These are phyloP conservation scores for Cloeon dipterum DNA, from an alignment of 2,888 invertebrate genomes.

Conservation along the genomic window DNA sequence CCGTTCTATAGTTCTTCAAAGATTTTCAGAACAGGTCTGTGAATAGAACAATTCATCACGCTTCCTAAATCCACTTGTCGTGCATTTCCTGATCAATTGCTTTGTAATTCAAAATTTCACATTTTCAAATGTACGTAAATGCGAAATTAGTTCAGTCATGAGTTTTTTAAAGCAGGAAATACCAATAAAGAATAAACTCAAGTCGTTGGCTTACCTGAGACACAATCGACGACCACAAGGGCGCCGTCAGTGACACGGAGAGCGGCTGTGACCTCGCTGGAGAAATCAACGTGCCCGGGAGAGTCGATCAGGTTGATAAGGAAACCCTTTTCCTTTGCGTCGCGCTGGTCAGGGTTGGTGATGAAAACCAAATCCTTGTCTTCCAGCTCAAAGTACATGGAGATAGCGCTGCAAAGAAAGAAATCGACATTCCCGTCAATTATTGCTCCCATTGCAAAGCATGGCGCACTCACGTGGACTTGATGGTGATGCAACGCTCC, in stretches of 20 bases:
- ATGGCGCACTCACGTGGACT: slow-evolving; percentile 91
- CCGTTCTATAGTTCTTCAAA: neutral
- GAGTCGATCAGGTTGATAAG: slow-evolving; percentile 99
- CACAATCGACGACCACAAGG: slow-evolving; percentile 98
- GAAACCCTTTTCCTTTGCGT: slow-evolving; percentile 82
- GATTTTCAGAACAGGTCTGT: slow-evolving; percentile 1
- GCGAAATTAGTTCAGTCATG: too few species aligned
- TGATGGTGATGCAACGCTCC: slow-evolving; percentile 99
- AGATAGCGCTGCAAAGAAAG: slow-evolving; percentile 61
- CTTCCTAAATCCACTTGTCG: neutral
- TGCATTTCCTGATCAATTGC: too few species aligned
- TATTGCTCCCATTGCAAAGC: neutral
- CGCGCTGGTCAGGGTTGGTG: slow-evolving; percentile 70
- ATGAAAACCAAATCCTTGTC: slow-evolving; percentile 90
- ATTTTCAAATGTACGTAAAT: too few species aligned
- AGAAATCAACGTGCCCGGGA: slow-evolving; percentile 99
- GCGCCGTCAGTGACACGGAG: slow-evolving; percentile 99
- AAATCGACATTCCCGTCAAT: neutral
- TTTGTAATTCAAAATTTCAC: too few species aligned
- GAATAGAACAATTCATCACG: slow-evolving; percentile 1
- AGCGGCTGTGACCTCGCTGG: slow-evolving; percentile 98
- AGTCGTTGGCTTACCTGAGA: slow-evolving; percentile 64
- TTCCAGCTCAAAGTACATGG: slow-evolving; percentile 95
- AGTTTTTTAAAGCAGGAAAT: too few species aligned
- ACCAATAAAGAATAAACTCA: too few species aligned